phyloP scores from a whole-genome alignment of 1,140 invertebrate genomes.

The Hyles vespertilio region DNA sequence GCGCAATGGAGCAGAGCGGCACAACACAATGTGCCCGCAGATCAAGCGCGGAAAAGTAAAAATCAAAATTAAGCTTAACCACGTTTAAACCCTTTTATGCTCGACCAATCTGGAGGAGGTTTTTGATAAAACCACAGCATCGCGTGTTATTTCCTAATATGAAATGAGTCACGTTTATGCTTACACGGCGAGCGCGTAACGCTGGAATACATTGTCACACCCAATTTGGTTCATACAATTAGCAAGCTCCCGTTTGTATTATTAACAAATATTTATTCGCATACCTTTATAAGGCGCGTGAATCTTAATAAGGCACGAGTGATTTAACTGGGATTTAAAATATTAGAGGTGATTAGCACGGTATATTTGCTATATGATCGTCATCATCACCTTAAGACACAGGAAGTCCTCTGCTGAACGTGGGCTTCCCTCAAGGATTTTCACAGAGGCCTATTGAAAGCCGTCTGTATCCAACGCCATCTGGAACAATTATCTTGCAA shows the following conservation, averaged over 20 bases:
- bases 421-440: no score
- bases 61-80: slow-evolving; percentile 7
- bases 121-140: neutral
- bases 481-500: no score
- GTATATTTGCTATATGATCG: no score
- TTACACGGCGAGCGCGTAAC: slow-evolving; percentile 1
- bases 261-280: neutral
- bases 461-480: no score
- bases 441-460: no score
- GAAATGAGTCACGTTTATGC: slow-evolving; percentile 2
- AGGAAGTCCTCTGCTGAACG: no score
- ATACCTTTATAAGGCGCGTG: slow-evolving; percentile 1
- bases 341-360: neutral
- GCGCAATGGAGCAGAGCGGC: slow-evolving; percentile 33
- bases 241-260: slow-evolving; percentile 1
- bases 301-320: slow-evolving; percentile 1
- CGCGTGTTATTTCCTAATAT: neutral
- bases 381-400: no score
- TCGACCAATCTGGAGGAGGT: slow-evolving; percentile 2
- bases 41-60: slow-evolving; percentile 15
- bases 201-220: slow-evolving; percentile 4
- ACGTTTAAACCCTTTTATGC: slow-evolving; percentile 32
- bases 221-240: slow-evolving; percentile 5
- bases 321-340: neutral
- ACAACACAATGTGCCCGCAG: slow-evolving; percentile 67